phyloP scores from a whole-genome alignment of 2,888 invertebrate genomes.

The Cecidostiba fungosa region DNA sequence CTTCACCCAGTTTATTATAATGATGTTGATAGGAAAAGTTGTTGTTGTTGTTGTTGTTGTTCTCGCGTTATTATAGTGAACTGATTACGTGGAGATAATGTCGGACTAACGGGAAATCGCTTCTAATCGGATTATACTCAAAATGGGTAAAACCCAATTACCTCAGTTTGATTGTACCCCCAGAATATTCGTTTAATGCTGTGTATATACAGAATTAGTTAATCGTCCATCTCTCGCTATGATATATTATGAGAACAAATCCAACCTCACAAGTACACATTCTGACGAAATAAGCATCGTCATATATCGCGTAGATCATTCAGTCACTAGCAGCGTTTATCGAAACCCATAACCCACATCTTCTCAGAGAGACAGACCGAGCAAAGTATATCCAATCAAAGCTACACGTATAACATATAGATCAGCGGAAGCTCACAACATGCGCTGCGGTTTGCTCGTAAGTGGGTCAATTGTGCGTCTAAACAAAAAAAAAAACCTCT shows the following conservation, averaged over 20 bases:
- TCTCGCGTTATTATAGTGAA: background rate
- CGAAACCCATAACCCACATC: background rate
- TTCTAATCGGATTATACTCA: background rate
- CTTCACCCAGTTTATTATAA: background rate
- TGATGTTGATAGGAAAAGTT: background rate
- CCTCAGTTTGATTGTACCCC: background rate
- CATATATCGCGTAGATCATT: background rate
- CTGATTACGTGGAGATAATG: background rate
- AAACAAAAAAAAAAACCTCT: slow-evolving; percentile 34
- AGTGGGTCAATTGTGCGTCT: slow-evolving; percentile 38
- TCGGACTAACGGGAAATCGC: background rate
- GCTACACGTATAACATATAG: background rate
- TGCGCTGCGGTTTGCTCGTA: background rate
- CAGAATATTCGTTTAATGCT: background rate
- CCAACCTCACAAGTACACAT: too few relatives aligned
- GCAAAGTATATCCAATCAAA: background rate
- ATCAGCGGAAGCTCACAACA: slow-evolving; percentile 19
- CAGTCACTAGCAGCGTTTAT: background rate
- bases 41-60: too few relatives aligned
- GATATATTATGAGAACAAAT: too few relatives aligned
- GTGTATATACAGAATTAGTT: background rate
- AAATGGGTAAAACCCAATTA: slow-evolving; percentile 1
- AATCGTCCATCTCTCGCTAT: background rate
- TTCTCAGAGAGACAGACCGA: background rate
- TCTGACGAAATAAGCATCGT: too few relatives aligned